Evolutionary conservation across 2,113 vertebrate genomes (phyloP), one percentile per base, ranked within the genome.

Genomic region (Rhabdornis inornatus): DNA sequence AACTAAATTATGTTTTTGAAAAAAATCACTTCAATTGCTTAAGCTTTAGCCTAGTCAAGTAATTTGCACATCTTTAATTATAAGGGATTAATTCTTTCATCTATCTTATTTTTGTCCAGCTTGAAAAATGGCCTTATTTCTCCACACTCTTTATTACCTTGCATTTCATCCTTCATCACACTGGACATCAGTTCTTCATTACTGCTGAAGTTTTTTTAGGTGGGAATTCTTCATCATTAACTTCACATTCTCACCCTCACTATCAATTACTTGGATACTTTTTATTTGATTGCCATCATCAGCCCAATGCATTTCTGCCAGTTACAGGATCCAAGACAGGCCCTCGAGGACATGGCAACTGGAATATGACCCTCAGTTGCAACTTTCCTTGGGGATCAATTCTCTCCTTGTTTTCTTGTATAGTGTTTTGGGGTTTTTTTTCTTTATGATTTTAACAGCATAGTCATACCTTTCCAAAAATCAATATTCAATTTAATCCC

Each of bases 401-500:
- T 94, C 31, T 74, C 57, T 80, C 50, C 69, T 49, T 88, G 47
- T 66, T 94, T 95, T 93, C 47, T 83, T 96, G 60, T 55, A 57
- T n/a, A 50, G 42, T 37, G 9, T 53, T 89, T 52, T 59, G n/a
- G n/a, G 5, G 2, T 13, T 77, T 79, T 78, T 69, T 65, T 69
- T 69, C 42, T 35, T 66, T 88, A 87, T 94, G 60, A 96, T 96
- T 96, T 92, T 90, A 96, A 90, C 23, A 96, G 39, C 69, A 91
- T 88, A 83, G 52, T 92, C 77, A 95, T 89, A 95, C 87, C 92
- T 96, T 97, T 83, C 35, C 18, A 93, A 96, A 95, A 98, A 97
- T 97, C 92, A 95, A 95, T 96, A 96, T 97, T 96, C 90, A 97
- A 89, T 96, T 94, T 96, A 90, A 90, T 97, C 77, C 77, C 49